phyloP scores from a whole-genome alignment of 2,797 vertebrate species.

The Coregonus sp. region DNA sequence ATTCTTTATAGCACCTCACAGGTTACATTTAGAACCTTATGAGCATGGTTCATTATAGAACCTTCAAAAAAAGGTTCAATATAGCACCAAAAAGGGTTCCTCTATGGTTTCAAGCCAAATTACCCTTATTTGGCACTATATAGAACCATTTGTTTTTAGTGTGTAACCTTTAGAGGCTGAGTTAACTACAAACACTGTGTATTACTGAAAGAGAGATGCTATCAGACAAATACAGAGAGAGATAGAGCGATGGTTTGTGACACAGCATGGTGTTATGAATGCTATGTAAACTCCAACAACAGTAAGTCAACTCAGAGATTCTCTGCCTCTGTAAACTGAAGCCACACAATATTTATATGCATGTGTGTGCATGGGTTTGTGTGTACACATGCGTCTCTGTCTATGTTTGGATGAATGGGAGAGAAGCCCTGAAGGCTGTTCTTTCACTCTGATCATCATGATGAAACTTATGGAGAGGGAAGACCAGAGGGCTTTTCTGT shows the following conservation, averaged over 20 bases:
- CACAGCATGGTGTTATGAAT: constrained; percentile 39
- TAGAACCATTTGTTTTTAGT: constrained; percentile 22
- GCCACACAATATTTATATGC: constrained; percentile 39
- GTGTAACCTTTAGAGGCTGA: constrained; percentile 63
- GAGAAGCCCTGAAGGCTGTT: constrained; percentile 40
- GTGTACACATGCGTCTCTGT: constrained; percentile 14
- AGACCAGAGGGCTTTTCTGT: constrained; percentile 72
- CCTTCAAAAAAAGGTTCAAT: too few relatives aligned
- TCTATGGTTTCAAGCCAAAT: too few relatives aligned
- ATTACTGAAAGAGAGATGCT: constrained; percentile 46
- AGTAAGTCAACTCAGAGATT: constrained; percentile 19
- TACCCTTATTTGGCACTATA: too few relatives aligned
- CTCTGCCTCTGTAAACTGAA: constrained; percentile 11
- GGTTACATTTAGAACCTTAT: too few relatives aligned
- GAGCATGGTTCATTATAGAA: too few relatives aligned
- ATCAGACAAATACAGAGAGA: constrained; percentile 40
- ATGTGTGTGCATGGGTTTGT: background rate
- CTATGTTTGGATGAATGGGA: constrained; percentile 9
- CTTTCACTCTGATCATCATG: constrained; percentile 70
- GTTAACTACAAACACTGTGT: constrained; percentile 59
- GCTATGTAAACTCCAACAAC: constrained; percentile 37
- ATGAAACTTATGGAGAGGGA: constrained; percentile 72
- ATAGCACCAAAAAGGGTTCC: too few relatives aligned
- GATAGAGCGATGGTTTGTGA: constrained; percentile 9
- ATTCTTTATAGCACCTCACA: too few relatives aligned